Percentiles rank a stretch among this genome's conserved stretches.
These are phyloP conservation scores for Latrodectus hesperus DNA, from an alignment of 2,888 invertebrate genomes.

Conservation along the genomic window DNA sequence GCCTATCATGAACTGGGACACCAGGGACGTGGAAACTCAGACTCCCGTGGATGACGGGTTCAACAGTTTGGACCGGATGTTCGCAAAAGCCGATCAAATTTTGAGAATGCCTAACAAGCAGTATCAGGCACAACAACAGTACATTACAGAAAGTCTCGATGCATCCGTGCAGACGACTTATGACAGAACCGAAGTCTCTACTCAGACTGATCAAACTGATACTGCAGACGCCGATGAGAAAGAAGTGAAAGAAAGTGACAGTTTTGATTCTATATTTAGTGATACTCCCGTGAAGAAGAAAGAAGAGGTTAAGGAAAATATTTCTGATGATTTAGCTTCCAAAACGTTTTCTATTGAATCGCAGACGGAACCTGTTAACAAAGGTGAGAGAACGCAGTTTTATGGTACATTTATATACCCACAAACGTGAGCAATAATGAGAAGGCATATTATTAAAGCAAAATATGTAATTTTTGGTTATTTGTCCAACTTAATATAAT, in stretches of 20 bases:
- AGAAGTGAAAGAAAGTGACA: slow-evolving; percentile 16
- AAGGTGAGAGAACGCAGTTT: slow-evolving; percentile 36
- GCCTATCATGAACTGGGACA: slow-evolving; percentile 56
- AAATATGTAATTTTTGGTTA: too few relatives aligned
- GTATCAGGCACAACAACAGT: neutral
- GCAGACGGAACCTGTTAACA: slow-evolving; percentile 70
- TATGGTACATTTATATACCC: neutral
- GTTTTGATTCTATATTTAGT: slow-evolving; percentile 40
- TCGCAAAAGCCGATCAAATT: slow-evolving; percentile 59
- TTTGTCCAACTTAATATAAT: too few relatives aligned
- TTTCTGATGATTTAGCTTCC: neutral
- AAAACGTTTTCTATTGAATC: slow-evolving; percentile 68
- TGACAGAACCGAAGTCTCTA: slow-evolving; percentile 41
- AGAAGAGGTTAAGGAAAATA: neutral
- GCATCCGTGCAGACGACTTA: slow-evolving; percentile 51
- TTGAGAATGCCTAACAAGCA: slow-evolving; percentile 20
- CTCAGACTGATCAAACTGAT: slow-evolving; percentile 41
- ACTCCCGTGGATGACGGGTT: slow-evolving; percentile 50
- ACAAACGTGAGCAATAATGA: too few relatives aligned
- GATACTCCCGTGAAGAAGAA: neutral
- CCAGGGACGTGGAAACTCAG: slow-evolving; percentile 66
- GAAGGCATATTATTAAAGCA: too few relatives aligned
- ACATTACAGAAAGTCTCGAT: slow-evolving; percentile 7
- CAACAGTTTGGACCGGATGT: slow-evolving; percentile 56
- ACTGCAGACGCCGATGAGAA: neutral